A percentile compares a stretch with the other conserved stretches of the same genome.
phyloP scores from a whole-genome alignment of 2,888 invertebrate species.

The Eilema caniola region DNA sequence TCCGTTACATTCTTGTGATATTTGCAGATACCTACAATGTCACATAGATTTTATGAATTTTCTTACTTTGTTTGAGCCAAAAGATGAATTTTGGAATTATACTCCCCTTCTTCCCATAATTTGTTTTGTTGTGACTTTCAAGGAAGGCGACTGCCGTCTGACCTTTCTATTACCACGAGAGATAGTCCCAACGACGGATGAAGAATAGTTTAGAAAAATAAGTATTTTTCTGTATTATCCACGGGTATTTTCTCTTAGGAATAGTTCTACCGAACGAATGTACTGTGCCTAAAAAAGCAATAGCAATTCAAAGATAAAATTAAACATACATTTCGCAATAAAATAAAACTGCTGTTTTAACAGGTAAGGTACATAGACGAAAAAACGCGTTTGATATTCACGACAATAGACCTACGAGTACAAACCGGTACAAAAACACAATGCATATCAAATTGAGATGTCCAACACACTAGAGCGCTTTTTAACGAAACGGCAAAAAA shows the following conservation, averaged over 20 bases:
- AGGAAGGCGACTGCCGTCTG: too few relatives aligned
- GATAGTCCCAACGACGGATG: too few relatives aligned
- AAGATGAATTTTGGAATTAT: background rate
- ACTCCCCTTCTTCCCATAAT: background rate
- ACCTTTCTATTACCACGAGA: too few relatives aligned
- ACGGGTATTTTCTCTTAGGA: too few relatives aligned
- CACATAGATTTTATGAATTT: background rate
- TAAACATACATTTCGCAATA: background rate
- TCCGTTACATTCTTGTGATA: conserved; percentile 15
- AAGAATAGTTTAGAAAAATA: too few relatives aligned
- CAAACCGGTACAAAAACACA: conserved; percentile 32
- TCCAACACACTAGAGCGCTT: conserved; percentile 35
- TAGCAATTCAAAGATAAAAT: background rate
- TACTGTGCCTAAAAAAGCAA: background rate
- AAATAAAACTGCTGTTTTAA: conserved; percentile 3
- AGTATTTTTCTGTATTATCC: too few relatives aligned
- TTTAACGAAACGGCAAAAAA: conserved; percentile 26
- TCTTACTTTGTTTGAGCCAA: background rate
- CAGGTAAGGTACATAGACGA: background rate
- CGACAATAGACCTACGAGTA: conserved; percentile 8
- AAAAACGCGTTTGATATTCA: conserved; percentile 3
- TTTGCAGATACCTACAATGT: conserved; percentile 7
- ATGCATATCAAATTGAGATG: conserved; percentile 40
- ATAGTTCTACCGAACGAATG: too few relatives aligned
- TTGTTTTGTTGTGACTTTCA: too few relatives aligned